Base-by-base conservation (phyloP, 2,797 vertebrate genomes). In the Numenius phaeopus region DNA sequence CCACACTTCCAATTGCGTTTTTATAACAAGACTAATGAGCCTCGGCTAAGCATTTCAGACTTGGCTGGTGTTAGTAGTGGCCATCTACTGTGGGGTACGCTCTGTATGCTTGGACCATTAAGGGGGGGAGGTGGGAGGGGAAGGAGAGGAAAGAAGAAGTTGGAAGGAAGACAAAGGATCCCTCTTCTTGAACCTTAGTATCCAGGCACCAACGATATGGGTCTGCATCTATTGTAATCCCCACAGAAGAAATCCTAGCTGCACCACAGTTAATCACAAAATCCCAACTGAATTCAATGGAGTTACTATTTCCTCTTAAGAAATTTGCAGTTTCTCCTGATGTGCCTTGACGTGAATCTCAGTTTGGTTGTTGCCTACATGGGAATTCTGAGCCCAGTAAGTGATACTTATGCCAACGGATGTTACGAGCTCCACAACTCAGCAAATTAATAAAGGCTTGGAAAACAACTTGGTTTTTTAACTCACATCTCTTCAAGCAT, bases 11-110 rank as follows among this genome's bases (percentile, higher is more conserved):
- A 54, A 67, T 47, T 54, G 78, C 50, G 16, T 81, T 92, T 91
- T 81, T 86, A 37, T 55, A 87, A 87, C 83, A 58, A 72, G 93
- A n/a, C 47, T 81, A 82, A 89, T 92, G 91, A 96, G 80, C 47
- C 83, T 91, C 18, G 19, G 92, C 44, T 46, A 80, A 86, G 90
- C 34, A 20, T 83, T 78, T 57, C 30, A 23, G 79, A 17, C 47
- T 87, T 49, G 85, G 66, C 30, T 77, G 66, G 76, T 1, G 0
- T 64, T 50, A 73, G 80, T 66, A 7, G 65, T 11, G 82, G 26
- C 42, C 32, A 40, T 23, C 52, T 22, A 8, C 55, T 42, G 11
- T 4, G 10, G 26, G 83, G 26, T 22, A 27, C 15, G 2, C 5
- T 58, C 76, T 46, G 6, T 18, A 4, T 10, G 3, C 32, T 49